Conservation (phyloP, 2,797 vertebrate genomes). For the Dipus sagitta region DNA sequence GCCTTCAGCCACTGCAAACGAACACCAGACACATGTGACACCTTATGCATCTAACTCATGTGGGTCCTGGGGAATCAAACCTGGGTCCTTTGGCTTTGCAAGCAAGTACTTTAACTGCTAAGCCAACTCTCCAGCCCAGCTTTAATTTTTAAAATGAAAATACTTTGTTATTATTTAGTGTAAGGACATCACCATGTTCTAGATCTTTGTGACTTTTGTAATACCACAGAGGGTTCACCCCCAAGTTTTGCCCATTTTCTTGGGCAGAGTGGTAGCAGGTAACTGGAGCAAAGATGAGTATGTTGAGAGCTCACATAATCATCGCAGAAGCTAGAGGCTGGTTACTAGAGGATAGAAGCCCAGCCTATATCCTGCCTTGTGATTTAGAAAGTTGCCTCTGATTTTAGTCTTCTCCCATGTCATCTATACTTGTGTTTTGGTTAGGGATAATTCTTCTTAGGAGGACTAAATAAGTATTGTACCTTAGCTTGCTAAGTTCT, state of each 20-base stretch:
- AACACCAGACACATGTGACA: too few species aligned
- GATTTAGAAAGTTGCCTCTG: constrained; percentile 16
- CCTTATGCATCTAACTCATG: too few species aligned
- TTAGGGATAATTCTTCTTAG: not conserved
- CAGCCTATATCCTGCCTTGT: not conserved
- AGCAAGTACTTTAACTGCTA: too few species aligned
- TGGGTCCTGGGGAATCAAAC: too few species aligned
- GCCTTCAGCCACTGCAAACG: too few species aligned
- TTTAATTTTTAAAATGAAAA: constrained; percentile 59
- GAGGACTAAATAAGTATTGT: not conserved
- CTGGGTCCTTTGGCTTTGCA: too few species aligned
- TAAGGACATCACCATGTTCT: not conserved
- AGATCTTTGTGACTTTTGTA: constrained; percentile 8
- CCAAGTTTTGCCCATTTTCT: not conserved
- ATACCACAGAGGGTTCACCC: not conserved
- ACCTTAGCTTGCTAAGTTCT: not conserved
- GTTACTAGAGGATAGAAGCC: constrained; percentile 13
- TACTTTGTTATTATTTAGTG: constrained; percentile 31
- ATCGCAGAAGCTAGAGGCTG: not conserved
- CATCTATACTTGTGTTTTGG: constrained; percentile 24
- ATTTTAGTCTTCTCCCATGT: not conserved
- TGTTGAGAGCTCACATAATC: not conserved
- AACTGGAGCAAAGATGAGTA: not conserved
- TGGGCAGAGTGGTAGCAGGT: not conserved
- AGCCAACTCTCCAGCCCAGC: too few species aligned